Percentiles rank a stretch among this genome's conserved stretches.
These are phyloP conservation scores for Xanthorhoe designata DNA, from an alignment of 2,888 invertebrate species.

Conservation along the genomic window DNA sequence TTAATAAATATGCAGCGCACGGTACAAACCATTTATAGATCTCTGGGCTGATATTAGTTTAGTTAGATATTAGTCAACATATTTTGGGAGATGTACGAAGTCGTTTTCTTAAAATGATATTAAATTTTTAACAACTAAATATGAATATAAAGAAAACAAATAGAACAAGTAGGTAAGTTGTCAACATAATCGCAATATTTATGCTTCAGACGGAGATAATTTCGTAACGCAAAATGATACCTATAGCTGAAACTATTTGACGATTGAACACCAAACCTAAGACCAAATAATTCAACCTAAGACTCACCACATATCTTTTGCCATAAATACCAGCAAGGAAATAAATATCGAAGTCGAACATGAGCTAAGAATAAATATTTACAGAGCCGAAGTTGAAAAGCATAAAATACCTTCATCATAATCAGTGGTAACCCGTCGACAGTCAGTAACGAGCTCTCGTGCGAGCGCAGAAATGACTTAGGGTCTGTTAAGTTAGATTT, in stretches of 20 bases:
- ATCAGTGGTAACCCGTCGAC: slow-evolving; percentile 30
- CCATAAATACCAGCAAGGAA: not conserved
- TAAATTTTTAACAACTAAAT: not conserved
- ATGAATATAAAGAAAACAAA: not conserved
- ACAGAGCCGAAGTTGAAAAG: slow-evolving; percentile 14
- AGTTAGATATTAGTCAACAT: not conserved
- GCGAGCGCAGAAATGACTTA: slow-evolving; percentile 55
- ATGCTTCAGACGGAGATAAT: no score
- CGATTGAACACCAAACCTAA: not conserved
- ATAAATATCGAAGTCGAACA: slow-evolving; percentile 10
- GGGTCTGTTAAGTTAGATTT: slow-evolving; percentile 52
- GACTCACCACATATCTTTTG: not conserved
- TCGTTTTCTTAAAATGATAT: not conserved
- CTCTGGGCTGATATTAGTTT: slow-evolving; percentile 31
- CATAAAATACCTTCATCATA: slow-evolving; percentile 31
- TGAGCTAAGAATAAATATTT: slow-evolving; percentile 17
- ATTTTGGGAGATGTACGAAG: not conserved
- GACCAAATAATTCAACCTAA: not conserved
- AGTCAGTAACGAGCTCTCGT: slow-evolving; percentile 31
- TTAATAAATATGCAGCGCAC: slow-evolving; percentile 55
- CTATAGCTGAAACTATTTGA: not conserved
- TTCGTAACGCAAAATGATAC: no score
- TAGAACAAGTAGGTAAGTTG: no score
- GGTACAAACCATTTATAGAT: slow-evolving; percentile 55
- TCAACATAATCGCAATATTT: no score